Percentiles rank a stretch among this genome's conserved stretches.
phyloP scores from a whole-genome alignment of 1,140 invertebrate species.

The Panulirus ornatus region DNA sequence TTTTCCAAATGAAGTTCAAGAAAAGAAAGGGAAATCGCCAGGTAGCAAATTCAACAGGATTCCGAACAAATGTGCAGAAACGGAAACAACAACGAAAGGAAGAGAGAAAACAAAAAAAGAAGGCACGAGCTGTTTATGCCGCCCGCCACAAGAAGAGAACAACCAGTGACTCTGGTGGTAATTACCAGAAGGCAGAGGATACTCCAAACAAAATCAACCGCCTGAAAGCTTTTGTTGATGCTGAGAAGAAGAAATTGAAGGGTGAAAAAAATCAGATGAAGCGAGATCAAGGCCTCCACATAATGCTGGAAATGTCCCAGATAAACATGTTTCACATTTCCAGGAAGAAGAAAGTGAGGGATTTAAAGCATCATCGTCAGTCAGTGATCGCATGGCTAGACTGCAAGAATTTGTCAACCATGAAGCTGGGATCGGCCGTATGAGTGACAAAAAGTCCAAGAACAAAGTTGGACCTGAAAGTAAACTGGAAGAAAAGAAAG shows the following conservation, averaged over 20 bases:
- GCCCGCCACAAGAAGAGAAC: not conserved
- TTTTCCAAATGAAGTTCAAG: constrained; percentile 9
- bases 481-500: not conserved
- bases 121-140: not conserved
- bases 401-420: constrained; percentile 57
- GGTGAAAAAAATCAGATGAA: not conserved
- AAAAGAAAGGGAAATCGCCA: not conserved
- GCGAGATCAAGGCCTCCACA: not conserved
- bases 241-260: constrained; percentile 29
- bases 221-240: not conserved
- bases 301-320: not conserved
- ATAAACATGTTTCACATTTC: not conserved
- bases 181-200: not conserved
- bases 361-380: constrained; percentile 5
- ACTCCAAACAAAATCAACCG: not conserved
- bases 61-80: not conserved
- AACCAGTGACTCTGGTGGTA: not conserved
- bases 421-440: constrained; percentile 15
- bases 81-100: constrained; percentile 6
- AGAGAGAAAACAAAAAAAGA: constrained; percentile 12
- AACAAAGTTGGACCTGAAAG: not conserved
- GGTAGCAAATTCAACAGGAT: not conserved
- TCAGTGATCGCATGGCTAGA: constrained; percentile 39
- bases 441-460: not conserved
- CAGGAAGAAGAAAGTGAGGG: constrained; percentile 26